Evolutionary conservation across 1,140 invertebrate species (phyloP).

Genomic region (Drosophila albomicans): DNA sequence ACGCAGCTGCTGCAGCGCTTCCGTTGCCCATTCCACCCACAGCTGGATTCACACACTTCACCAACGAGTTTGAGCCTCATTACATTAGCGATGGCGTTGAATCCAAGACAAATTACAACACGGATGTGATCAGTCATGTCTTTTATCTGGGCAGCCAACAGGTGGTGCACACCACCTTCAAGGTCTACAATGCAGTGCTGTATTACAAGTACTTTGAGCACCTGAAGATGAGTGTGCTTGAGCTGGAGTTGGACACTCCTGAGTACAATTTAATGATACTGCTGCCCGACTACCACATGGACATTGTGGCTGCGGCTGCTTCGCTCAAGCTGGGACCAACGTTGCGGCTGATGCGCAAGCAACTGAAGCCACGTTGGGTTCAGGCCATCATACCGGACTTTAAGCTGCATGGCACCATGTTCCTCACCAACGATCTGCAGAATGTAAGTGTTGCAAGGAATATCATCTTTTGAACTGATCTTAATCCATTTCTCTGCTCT

Average conservation of each 20-base stretch:
- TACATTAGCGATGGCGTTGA: constrained; percentile 48
- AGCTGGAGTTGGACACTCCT: constrained; percentile 90
- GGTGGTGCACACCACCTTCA: constrained; percentile 85
- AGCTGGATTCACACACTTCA: constrained; percentile 56
- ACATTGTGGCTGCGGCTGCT: constrained; percentile 74
- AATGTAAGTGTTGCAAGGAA: constrained; percentile 86
- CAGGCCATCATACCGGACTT: constrained; percentile 91
- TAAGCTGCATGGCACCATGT: constrained; percentile 90
- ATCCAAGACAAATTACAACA: constrained; percentile 76
- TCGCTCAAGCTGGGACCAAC: constrained; percentile 85
- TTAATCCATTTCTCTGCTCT: constrained; percentile 2
- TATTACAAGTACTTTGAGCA: constrained; percentile 91
- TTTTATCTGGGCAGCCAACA: constrained; percentile 79
- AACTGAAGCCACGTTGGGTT: constrained; percentile 89
- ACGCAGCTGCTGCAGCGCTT: constrained; percentile 39
- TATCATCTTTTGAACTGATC: not conserved
- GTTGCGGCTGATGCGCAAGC: constrained; percentile 88
- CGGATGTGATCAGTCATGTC: constrained; percentile 80
- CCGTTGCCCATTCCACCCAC: constrained; percentile 46
- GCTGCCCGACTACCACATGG: constrained; percentile 86
- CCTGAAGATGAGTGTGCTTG: constrained; percentile 89
- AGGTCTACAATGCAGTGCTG: constrained; percentile 90
- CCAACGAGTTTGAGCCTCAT: constrained; percentile 74
- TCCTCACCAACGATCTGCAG: constrained; percentile 90
- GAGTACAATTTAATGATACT: constrained; percentile 88